Evolutionary conservation across 1,140 invertebrate genomes (phyloP).

Genomic region (Phymastichus coffea): DNA sequence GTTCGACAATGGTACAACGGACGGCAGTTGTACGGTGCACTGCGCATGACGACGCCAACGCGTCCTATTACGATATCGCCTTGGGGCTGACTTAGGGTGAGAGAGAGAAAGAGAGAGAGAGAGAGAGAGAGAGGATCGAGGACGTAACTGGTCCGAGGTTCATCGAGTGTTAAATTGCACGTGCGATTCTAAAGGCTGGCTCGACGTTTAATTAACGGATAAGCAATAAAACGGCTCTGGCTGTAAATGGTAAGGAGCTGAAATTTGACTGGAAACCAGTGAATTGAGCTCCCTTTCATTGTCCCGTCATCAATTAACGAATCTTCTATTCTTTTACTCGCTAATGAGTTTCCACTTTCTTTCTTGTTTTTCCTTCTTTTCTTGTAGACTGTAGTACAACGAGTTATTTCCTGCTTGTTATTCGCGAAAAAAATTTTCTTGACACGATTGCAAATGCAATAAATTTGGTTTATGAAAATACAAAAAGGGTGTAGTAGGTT

Average conservation of each 20-base stretch:
- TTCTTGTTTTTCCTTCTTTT: not conserved
- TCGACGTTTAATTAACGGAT: constrained; percentile 31
- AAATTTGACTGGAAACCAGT: constrained; percentile 26
- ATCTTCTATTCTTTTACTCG: constrained; percentile 14
- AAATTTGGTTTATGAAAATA: too few relatives aligned
- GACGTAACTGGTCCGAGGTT: constrained; percentile 26
- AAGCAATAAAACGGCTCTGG: constrained; percentile 26
- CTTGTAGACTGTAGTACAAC: not conserved
- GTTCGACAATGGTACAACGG: constrained; percentile 9
- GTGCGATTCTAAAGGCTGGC: constrained; percentile 24
- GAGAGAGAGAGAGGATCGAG: not conserved
- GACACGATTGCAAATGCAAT: too few relatives aligned
- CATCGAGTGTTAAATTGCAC: constrained; percentile 30
- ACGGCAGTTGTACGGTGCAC: constrained; percentile 8
- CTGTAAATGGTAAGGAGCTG: constrained; percentile 11
- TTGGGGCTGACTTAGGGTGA: constrained; percentile 10
- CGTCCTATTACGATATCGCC: constrained; percentile 9
- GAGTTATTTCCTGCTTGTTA: not conserved
- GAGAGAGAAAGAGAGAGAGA: not conserved
- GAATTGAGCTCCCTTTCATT: constrained; percentile 22
- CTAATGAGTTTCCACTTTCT: constrained; percentile 12
- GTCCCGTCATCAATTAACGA: constrained; percentile 18
- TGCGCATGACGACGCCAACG: not conserved
- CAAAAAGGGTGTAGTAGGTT: too few relatives aligned
- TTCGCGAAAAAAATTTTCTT: too few relatives aligned